Evolutionary conservation across 2,797 vertebrate species (phyloP).

Genomic region (Diplodus sargus): DNA sequence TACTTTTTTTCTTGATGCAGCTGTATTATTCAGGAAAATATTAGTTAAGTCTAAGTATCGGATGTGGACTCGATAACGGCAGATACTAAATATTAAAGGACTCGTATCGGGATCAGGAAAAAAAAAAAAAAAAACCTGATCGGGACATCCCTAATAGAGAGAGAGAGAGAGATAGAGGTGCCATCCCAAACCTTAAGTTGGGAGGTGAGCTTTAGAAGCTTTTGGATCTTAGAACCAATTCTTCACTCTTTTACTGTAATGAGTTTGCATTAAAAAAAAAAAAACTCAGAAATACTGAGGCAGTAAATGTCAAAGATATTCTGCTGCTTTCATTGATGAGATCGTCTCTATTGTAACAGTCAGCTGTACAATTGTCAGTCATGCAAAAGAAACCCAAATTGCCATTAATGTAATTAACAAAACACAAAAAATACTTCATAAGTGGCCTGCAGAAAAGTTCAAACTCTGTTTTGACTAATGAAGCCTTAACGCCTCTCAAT

Average conservation of each 20-base stretch:
- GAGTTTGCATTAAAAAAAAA: neutral
- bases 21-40: too few species aligned
- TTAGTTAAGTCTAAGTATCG: too few species aligned
- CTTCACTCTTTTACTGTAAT: neutral
- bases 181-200: neutral
- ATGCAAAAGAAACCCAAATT: constrained; percentile 74
- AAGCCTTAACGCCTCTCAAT: neutral
- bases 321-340: neutral
- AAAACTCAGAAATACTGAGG: neutral
- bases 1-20: too few species aligned
- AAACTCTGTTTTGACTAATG: neutral
- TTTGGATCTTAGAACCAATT: neutral
- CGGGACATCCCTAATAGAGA: too few species aligned
- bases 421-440: constrained; percentile 15
- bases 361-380: constrained; percentile 62
- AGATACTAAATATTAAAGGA: too few species aligned
- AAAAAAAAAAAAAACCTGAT: too few species aligned
- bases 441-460: constrained; percentile 38
- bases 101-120: too few species aligned
- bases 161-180: too few species aligned
- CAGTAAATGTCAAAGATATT: neutral
- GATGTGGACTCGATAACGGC: too few species aligned
- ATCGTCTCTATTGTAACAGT: constrained; percentile 2
- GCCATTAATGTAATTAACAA: neutral
- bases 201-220: neutral